Conservation (phyloP, 2,797 vertebrate species). For the Scolopax rusticola region DNA sequence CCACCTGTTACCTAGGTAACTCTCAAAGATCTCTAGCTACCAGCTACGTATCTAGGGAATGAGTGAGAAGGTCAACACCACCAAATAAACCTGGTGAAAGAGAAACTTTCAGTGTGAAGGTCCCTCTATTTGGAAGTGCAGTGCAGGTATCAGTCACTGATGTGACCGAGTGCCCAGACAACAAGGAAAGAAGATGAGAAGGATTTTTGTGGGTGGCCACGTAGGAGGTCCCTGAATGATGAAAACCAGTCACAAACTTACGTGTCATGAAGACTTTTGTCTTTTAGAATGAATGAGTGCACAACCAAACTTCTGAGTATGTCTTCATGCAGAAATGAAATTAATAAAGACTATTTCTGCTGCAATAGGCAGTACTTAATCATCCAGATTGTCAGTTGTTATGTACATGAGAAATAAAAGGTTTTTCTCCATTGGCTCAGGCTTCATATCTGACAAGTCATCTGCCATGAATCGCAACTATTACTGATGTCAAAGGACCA, state of each 20-base stretch:
- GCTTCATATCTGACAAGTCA: slow-evolving; percentile 25
- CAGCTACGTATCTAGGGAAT: neutral
- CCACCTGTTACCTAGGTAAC: neutral
- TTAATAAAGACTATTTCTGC: neutral
- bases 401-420: slow-evolving; percentile 13
- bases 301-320: neutral
- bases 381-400: neutral
- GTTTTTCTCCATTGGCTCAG: slow-evolving; percentile 6
- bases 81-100: neutral
- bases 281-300: neutral
- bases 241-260: neutral
- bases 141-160: neutral
- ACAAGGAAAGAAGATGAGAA: neutral
- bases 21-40: neutral
- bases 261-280: neutral
- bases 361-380: neutral
- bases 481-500: slow-evolving; percentile 40
- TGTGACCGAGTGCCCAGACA: neutral
- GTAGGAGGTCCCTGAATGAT: neutral
- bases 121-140: neutral
- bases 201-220: neutral
- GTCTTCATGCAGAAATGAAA: neutral
- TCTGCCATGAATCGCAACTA: slow-evolving; percentile 30
- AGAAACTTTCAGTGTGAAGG: neutral
- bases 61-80: neutral